Base-by-base conservation (phyloP, 1,140 invertebrate species). In the Coelopa frigida region DNA sequence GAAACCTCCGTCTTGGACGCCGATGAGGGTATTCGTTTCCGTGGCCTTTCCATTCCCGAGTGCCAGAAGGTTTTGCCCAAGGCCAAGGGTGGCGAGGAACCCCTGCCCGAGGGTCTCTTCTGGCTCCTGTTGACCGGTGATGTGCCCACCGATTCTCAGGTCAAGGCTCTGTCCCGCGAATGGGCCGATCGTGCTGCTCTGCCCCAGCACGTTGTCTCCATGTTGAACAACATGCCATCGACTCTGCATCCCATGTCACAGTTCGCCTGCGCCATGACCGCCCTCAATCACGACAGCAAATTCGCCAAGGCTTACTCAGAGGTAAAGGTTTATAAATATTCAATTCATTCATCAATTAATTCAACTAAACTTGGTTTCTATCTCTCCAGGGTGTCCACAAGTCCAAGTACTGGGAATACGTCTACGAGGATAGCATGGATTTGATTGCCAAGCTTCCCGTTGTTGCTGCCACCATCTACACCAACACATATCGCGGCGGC, bases 241-340 rank as follows among this genome's bases (percentile, higher is more conserved):
- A 82, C 82, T 50, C 71, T 98, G 21, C 94, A 97, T 63, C 94
- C 94, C 0, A 98, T 98, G 94, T 85, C 92, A 10, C 94, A 98
- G 70, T 91, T 97, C 59, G 86, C 87, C 33, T 85, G 89, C 23
- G 94, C 94, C 10, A 83, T 96, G 48, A 93, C 90, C 10, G 83
- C 92, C 3, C 75, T 96, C 33, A 95, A 95, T 71, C 89, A 84
- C 59, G 94, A 98, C 73, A 94, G 89, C 60, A 86, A 89, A 65
- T 98, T 95, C 75, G 88, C 88, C 4, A 83, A 92, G 64, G 94
- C 93, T 1, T 97, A 97, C 70, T 75, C 80, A 2, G 78, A 77
- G 68, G 72, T 75, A 48, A 67, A 61, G 27, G n/a, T 7, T 29
- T 29, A 8, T n/a, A 8, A 29, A 7, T 29, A 29, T 29, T 4